Conservation (phyloP, 2,797 vertebrate species). For the Neostethus bicornis region DNA sequence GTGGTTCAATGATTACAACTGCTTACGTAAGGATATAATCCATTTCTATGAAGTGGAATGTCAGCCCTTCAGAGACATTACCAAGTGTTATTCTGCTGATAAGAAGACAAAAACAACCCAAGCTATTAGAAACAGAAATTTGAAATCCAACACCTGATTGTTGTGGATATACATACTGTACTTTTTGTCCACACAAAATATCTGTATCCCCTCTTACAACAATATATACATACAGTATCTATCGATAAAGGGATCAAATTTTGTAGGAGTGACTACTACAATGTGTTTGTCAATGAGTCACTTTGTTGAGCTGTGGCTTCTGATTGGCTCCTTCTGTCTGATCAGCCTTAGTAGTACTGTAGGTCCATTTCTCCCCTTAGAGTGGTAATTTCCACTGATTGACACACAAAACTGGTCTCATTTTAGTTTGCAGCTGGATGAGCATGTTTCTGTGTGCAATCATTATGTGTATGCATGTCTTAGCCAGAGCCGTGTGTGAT, state of each 20-base stretch:
- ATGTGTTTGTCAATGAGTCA: slow-evolving; percentile 72
- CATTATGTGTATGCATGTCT: slow-evolving; percentile 2
- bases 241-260: no score
- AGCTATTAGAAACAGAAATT: no score
- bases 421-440: slow-evolving; percentile 24
- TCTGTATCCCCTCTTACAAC: no score
- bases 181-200: no score
- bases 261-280: no score
- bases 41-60: slow-evolving; percentile 32
- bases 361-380: slow-evolving; percentile 43
- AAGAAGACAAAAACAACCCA: not conserved
- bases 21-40: slow-evolving; percentile 50
- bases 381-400: slow-evolving; percentile 46
- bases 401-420: slow-evolving; percentile 30
- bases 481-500: slow-evolving; percentile 9
- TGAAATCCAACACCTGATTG: no score
- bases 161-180: no score
- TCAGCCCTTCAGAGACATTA: slow-evolving; percentile 22
- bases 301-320: slow-evolving; percentile 45
- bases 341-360: slow-evolving; percentile 10
- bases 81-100: slow-evolving; percentile 5
- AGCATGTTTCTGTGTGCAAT: not conserved
- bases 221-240: no score
- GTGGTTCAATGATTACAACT: slow-evolving; percentile 54
- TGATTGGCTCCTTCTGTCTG: slow-evolving; percentile 27